These are phyloP conservation scores for Bradypodion pumilum DNA, from an alignment of 2,797 vertebrate genomes.

Conservation along the genomic window DNA sequence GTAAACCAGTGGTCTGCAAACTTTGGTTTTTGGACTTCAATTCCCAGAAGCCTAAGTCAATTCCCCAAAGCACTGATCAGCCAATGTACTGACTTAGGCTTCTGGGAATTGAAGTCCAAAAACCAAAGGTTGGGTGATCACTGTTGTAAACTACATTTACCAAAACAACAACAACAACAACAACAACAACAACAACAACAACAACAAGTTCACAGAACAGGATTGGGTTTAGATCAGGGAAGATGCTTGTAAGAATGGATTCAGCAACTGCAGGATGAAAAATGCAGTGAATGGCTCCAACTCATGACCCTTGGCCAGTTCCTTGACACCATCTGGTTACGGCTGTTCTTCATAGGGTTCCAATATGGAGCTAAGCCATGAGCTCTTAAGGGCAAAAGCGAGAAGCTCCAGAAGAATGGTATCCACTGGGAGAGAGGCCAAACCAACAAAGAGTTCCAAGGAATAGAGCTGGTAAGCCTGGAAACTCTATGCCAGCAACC, in stretches of 20 bases:
- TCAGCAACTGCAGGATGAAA: not conserved
- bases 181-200: too few relatives aligned
- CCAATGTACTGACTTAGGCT: too few relatives aligned
- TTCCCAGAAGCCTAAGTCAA: too few relatives aligned
- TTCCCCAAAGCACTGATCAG: too few relatives aligned
- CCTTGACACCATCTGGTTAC: not conserved
- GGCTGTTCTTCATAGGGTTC: not conserved
- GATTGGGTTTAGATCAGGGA: not conserved
- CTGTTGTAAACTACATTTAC: too few relatives aligned
- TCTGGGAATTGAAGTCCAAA: too few relatives aligned
- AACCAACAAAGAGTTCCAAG: slow-evolving; percentile 7
- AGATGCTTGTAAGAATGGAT: not conserved
- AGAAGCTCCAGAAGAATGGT: not conserved
- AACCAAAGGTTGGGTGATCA: too few relatives aligned
- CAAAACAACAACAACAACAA: too few relatives aligned
- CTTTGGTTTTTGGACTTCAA: too few relatives aligned
- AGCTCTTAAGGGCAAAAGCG: slow-evolving; percentile 5
- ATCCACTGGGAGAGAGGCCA: not conserved
- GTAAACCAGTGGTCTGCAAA: too few relatives aligned
- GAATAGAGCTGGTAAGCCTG: not conserved
- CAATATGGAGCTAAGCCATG: slow-evolving; percentile 1
- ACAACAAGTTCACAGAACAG: not conserved
- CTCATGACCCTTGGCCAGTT: not conserved
- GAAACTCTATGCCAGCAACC: not conserved
- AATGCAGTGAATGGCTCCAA: not conserved